A percentile compares a stretch with the other conserved stretches of the same genome.
phyloP scores from a whole-genome alignment of 2,888 invertebrate species.

The Drosophila bunnanda region DNA sequence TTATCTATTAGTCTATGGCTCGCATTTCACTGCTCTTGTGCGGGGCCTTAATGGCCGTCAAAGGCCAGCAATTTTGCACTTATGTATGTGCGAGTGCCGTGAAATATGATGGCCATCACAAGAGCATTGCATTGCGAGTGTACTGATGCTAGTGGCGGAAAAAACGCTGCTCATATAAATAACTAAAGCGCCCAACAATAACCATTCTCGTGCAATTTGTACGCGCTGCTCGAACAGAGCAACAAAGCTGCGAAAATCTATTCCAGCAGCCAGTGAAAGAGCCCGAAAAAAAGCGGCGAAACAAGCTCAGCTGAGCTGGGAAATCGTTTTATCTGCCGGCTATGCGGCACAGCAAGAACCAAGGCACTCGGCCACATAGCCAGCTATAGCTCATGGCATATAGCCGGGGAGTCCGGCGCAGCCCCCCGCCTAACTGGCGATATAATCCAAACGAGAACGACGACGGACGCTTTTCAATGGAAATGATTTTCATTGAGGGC shows the following conservation, averaged over 20 bases:
- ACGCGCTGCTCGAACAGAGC: constrained; percentile 17
- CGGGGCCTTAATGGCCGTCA: constrained; percentile 43
- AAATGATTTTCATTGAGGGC: constrained; percentile 72
- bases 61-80: constrained; percentile 74
- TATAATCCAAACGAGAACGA: constrained; percentile 55
- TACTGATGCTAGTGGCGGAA: neutral
- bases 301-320: constrained; percentile 34
- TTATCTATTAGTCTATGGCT: constrained; percentile 66
- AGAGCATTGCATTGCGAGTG: constrained; percentile 19
- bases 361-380: constrained; percentile 16
- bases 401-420: constrained; percentile 13
- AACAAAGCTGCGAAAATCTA: constrained; percentile 55
- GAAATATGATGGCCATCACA: constrained; percentile 43
- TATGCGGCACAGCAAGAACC: neutral
- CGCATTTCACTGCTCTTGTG: constrained; percentile 33
- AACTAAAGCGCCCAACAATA: constrained; percentile 57
- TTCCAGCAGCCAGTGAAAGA: constrained; percentile 47
- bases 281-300: constrained; percentile 19
- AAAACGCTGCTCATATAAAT: constrained; percentile 30
- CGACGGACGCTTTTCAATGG: constrained; percentile 54
- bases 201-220: constrained; percentile 59
- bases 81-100: constrained; percentile 46
- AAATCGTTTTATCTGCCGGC: constrained; percentile 47
- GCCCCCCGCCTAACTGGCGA: constrained; percentile 20
- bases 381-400: constrained; percentile 2